Evolutionary conservation across 2,113 vertebrate genomes (phyloP), one percentile per base, ranked within the genome.

Genomic region (Peromyscus leucopus): DNA sequence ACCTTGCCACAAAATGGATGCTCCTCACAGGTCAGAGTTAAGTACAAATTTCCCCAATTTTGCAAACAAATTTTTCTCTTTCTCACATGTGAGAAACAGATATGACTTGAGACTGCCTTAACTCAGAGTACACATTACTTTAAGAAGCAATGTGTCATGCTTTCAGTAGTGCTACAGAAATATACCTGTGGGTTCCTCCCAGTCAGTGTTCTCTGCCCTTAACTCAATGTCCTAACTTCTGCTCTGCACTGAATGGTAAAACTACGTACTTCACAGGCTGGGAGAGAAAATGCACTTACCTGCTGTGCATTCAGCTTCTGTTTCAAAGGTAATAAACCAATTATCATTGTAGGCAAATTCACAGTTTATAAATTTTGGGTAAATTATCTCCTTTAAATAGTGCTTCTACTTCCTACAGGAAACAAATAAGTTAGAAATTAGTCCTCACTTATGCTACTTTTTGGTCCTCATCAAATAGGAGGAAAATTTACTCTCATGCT

Each of bases 301-400:
- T 99, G 99, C 42, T 99, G 99, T 48, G 99, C 99, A 88, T 99
- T n/a, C 99, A 1, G 99, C 99, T 98, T 99, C 99, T 0, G 99
- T 99, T 94, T 99, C 98, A 98, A 99, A 99, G 1, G 99, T 99
- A 98, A 99, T 98, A 98, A 99, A 99, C 99, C 99, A 99, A 98
- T 99, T 99, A 97, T 99, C 99, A 88, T 99, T 99, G 98, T 99
- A 99, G 95, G 99, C 99, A 98, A 99, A 99, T 98, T 99, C 99
- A 98, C 99, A 99, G 98, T 99, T 99, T 98, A 99, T 99, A 97
- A 99, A 99, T 95, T 99, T 99, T 71, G 99, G n/a, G 99, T 97
- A 99, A 98, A 97, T 99, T 99, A 88, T 99, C 99, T 89, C 99
- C 99, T 85, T 99, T 99, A 97, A 99, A 99, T 85, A 99, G 99